These are phyloP conservation scores for Trogon melanurus DNA, from an alignment of 2,113 vertebrate genomes.

Conservation along the genomic window DNA sequence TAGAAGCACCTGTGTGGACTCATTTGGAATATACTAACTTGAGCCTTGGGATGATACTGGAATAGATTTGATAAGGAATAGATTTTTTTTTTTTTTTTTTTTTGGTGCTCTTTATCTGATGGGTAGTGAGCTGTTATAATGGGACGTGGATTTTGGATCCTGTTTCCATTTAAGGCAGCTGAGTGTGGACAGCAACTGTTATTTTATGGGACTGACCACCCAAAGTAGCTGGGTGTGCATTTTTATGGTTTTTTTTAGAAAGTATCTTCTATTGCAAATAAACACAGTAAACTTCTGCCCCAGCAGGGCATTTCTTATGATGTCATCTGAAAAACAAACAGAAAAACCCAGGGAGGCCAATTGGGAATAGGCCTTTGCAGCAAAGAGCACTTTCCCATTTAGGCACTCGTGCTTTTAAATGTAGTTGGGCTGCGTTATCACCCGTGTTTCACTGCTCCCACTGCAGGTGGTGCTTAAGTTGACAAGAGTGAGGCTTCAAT, in stretches of 20 bases:
- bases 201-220: neutral
- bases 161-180: neutral
- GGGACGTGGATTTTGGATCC: neutral
- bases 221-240: neutral
- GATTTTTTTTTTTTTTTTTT: neutral
- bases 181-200: neutral
- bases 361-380: neutral
- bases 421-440: neutral
- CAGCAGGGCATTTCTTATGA: neutral
- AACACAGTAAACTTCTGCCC: neutral
- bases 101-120: neutral
- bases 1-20: neutral
- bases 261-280: neutral
- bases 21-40: neutral
- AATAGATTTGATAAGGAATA: neutral
- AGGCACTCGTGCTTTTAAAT: neutral
- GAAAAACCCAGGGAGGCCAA: neutral
- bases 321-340: neutral
- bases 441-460: neutral
- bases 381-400: neutral
- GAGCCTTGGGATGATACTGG: neutral
- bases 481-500: neutral
- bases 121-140: neutral
- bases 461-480: neutral
- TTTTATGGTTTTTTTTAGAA: neutral